Evolutionary conservation across 2,888 invertebrate species (phyloP).

Genomic region (Suillia variegata): DNA sequence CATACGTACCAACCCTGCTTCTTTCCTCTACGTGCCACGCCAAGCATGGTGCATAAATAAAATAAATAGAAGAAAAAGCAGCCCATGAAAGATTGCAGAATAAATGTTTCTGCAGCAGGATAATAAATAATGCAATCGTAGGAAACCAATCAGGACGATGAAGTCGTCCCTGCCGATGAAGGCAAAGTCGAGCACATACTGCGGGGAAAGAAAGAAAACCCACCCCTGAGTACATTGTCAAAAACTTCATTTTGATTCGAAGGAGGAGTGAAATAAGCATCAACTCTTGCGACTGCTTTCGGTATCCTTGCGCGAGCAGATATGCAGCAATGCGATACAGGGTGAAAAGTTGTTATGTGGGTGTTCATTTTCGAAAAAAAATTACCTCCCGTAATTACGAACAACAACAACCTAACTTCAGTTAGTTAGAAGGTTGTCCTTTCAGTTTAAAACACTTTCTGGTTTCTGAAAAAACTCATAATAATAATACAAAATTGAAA

Average conservation of each 20-base stretch:
- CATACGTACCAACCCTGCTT: not conserved
- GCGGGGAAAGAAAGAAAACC: not conserved
- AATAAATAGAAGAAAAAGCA: not conserved
- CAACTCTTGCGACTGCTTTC: conserved; percentile 12
- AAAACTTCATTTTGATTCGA: conserved; percentile 19
- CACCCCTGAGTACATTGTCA: not conserved
- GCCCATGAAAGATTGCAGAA: not conserved
- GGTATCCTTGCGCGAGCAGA: conserved; percentile 13
- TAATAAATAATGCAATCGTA: conserved; percentile 2
- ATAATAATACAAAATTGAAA: too few relatives aligned
- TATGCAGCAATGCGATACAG: conserved; percentile 5
- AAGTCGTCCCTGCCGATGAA: not conserved
- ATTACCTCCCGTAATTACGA: too few relatives aligned
- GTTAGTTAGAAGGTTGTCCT: too few relatives aligned
- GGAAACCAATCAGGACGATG: conserved; percentile 20
- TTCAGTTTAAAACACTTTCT: too few relatives aligned
- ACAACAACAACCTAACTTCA: too few relatives aligned
- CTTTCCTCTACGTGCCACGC: not conserved
- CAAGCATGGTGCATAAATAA: conserved; percentile 14
- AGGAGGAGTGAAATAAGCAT: too few relatives aligned
- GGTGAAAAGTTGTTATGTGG: too few relatives aligned
- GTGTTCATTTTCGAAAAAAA: too few relatives aligned
- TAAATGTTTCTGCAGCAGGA: not conserved
- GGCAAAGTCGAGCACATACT: not conserved
- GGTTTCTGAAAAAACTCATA: too few relatives aligned